These are phyloP conservation scores for Drosophila melanogaster DNA, from an alignment of 1,140 invertebrate species.

Conservation along the genomic window DNA sequence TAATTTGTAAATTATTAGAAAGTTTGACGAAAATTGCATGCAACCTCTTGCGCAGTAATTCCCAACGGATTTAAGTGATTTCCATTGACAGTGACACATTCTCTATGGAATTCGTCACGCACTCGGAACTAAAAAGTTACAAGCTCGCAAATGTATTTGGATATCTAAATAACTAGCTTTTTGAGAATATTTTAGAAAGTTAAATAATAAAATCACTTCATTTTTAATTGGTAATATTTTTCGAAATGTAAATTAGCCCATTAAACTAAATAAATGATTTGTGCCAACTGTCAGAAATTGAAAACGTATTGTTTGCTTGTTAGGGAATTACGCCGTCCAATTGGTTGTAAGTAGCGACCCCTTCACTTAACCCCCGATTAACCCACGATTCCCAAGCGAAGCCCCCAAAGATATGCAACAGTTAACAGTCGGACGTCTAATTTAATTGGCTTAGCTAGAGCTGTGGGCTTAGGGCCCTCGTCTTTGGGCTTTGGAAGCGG, in stretches of 20 bases:
- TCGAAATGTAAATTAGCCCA: too few relatives aligned
- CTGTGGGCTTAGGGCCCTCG: constrained; percentile 25
- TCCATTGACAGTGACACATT: too few relatives aligned
- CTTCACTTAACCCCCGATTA: neutral
- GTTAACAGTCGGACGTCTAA: constrained; percentile 45
- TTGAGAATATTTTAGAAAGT: too few relatives aligned
- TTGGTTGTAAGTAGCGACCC: neutral
- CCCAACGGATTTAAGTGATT: too few relatives aligned
- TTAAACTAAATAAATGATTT: neutral
- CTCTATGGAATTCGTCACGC: too few relatives aligned
- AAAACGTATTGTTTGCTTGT: constrained; percentile 4
- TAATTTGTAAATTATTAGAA: neutral
- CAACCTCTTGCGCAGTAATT: too few relatives aligned
- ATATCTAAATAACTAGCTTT: too few relatives aligned
- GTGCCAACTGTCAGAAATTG: neutral
- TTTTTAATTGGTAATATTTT: too few relatives aligned
- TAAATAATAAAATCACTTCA: too few relatives aligned
- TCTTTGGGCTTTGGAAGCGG: constrained; percentile 13
- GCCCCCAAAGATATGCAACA: constrained; percentile 48
- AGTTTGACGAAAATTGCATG: neutral
- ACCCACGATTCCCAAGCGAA: constrained; percentile 7
- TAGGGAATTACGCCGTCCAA: neutral
- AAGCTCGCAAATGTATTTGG: too few relatives aligned
- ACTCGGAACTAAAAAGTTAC: too few relatives aligned
- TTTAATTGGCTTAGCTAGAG: constrained; percentile 56